These are phyloP conservation scores for Oreochromis tanganicae DNA, from an alignment of 2,113 vertebrate genomes.

Conservation along the genomic window DNA sequence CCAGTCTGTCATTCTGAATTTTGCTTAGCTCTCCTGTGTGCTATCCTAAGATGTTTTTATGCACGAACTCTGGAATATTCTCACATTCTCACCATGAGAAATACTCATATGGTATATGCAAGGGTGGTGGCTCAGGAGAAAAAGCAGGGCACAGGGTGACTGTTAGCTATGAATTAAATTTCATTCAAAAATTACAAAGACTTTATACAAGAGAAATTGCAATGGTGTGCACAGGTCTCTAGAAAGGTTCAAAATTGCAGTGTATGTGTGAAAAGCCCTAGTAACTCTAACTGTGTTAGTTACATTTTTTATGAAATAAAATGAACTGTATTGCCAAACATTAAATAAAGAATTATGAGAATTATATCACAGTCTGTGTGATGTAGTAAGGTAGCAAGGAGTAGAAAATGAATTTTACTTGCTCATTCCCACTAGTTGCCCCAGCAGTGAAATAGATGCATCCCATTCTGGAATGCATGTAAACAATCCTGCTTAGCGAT, in stretches of 20 bases:
- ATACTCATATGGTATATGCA: not conserved
- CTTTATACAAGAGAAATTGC: not conserved
- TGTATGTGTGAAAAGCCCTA: not conserved
- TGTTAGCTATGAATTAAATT: not conserved
- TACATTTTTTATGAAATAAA: not conserved
- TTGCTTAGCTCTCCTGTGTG: not conserved
- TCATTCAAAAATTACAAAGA: not conserved
- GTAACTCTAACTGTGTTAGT: not conserved
- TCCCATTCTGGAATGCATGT: conserved; percentile 44
- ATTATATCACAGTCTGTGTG: not conserved
- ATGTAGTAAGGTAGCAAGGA: not conserved
- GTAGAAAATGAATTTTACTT: not conserved
- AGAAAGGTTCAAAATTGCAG: not conserved
- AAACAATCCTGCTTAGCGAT: conserved; percentile 22
- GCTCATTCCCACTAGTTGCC: not conserved
- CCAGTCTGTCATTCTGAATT: not conserved
- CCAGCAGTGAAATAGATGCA: conserved; percentile 5
- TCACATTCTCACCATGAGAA: not conserved
- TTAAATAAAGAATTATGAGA: not conserved
- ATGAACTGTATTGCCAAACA: not conserved
- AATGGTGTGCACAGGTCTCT: not conserved
- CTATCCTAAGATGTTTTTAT: not conserved
- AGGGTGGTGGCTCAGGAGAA: not conserved
- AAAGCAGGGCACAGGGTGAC: not conserved
- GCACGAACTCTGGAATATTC: not conserved